Conservation (phyloP, 2,113 vertebrate species). For the Pyxicephalus adspersus region DNA sequence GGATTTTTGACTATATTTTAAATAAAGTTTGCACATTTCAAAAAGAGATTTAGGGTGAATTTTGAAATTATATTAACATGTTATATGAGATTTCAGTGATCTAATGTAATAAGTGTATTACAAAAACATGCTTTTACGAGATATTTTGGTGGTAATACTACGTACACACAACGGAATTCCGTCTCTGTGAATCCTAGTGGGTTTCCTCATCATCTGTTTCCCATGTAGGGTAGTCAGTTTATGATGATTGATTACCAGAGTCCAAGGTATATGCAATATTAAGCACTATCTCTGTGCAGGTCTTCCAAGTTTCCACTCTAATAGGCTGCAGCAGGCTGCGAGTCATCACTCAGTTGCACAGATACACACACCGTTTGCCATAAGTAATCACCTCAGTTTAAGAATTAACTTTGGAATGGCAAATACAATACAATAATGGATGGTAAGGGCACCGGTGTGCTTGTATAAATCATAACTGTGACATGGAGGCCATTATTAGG, state of each 20-base stretch:
- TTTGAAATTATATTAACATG: too few relatives aligned
- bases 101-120: too few relatives aligned
- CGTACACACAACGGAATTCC: too few relatives aligned
- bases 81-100: too few relatives aligned
- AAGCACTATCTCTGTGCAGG: conserved; percentile 25
- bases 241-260: conserved; percentile 30
- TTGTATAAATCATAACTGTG: conserved; percentile 56
- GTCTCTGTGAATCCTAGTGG: neutral
- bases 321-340: conserved; percentile 60
- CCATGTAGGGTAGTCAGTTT: neutral
- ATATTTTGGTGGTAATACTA: too few relatives aligned
- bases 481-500: conserved; percentile 62
- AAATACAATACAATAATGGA: conserved; percentile 64
- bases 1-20: too few relatives aligned
- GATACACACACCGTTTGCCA: conserved; percentile 63
- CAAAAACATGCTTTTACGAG: too few relatives aligned
- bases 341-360: conserved; percentile 70
- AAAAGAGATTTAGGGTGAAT: too few relatives aligned
- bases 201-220: neutral
- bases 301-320: conserved; percentile 40
- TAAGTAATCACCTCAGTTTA: conserved; percentile 72
- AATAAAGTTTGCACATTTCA: too few relatives aligned
- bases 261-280: conserved; percentile 30
- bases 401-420: conserved; percentile 64
- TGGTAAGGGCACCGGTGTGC: conserved; percentile 30